Conservation (phyloP, 2,113 vertebrate species). For the Meriones unguiculatus region DNA sequence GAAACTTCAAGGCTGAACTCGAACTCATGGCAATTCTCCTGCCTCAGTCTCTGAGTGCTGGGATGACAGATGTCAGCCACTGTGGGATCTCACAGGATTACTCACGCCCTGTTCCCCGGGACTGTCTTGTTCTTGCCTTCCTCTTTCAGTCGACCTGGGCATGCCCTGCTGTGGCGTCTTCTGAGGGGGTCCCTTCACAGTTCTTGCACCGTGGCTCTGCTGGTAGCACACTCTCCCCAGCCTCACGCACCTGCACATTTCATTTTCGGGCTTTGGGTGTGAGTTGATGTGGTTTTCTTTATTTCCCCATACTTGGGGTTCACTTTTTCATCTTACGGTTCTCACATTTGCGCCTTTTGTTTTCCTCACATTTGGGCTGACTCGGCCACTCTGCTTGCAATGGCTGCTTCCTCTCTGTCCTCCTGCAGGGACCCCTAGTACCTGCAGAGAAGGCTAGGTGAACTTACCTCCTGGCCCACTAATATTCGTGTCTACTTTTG, state of each 20-base stretch:
- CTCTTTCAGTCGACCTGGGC: background rate
- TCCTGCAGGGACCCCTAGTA: background rate
- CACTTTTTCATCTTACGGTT: background rate
- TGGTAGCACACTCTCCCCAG: background rate
- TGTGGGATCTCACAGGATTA: background rate
- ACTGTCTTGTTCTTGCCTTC: background rate
- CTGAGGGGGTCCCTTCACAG: background rate
- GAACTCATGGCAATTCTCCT: background rate
- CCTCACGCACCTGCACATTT: background rate
- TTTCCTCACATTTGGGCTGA: background rate
- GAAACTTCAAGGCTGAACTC: background rate
- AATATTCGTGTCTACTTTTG: background rate
- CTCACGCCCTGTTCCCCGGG: background rate
- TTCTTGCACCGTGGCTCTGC: background rate
- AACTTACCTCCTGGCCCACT: background rate
- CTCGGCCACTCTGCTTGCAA: background rate
- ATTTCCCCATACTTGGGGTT: background rate
- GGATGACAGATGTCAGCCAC: background rate
- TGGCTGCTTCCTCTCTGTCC: background rate
- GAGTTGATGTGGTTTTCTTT: background rate
- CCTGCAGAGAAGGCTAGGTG: background rate
- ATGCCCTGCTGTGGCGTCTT: background rate
- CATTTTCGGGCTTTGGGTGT: background rate
- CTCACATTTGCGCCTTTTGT: background rate
- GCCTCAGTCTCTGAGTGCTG: background rate